Evolutionary conservation across 2,888 invertebrate species (phyloP), one percentile per base, ranked within the genome.

Genomic region (Acanthosoma haemorrhoidale): DNA sequence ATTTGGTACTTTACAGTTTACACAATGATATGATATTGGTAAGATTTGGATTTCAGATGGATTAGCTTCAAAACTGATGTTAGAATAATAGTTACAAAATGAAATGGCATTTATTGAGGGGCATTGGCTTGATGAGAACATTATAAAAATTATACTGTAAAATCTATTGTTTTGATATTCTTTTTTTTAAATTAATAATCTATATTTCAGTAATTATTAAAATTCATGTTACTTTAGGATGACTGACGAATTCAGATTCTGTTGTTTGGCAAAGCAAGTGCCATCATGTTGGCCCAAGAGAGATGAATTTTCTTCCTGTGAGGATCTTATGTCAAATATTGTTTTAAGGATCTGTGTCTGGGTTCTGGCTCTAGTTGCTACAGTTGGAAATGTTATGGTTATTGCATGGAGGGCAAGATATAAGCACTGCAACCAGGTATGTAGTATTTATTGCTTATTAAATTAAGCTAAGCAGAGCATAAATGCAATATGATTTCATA

Each of bases 251-350:
- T 78, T 78, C 68, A 74, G 78, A 36, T 77, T 78, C 69, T 78
- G 78, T 71, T 78, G 78, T 71, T 70, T 77, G 61, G 78, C 75
- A 1, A 68, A 72, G 36, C 69, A 75, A 39, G 70, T 73, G 1
- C 67, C 59, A 15, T 57, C 43, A 8, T 80, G 80, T 68, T 72
- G 75, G 5, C 80, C 80, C 0, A 75, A 75, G n/a, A 76, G 78
- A 0, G 80, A 80, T 73, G 79, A 80, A 73, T 80, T 80, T 73
- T 80, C 80, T 29, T 79, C 79, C 13, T 80, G 80, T 72, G 80
- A 80, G 71, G 80, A 80, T 73, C 77, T 80, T 64, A 80, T 80
- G 80, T 79, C 79, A 31, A 80, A 80, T 74, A 73, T 78, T 15
- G 78, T 80, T 13, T 77, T 80, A 6, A 74, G 80, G n/a, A 76